phyloP scores from a whole-genome alignment of 2,797 vertebrate genomes.

The Catharus ustulatus region DNA sequence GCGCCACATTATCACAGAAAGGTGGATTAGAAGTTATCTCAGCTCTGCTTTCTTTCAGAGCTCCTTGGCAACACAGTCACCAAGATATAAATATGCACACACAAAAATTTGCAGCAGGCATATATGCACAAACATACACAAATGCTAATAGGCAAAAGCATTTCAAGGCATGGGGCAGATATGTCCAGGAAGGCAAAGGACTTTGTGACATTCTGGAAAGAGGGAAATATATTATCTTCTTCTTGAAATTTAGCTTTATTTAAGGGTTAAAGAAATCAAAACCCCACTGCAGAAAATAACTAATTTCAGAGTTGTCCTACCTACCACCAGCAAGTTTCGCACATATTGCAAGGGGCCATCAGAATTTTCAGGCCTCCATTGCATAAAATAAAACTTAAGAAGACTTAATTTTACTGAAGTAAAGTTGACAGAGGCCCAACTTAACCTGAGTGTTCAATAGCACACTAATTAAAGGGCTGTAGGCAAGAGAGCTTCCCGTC shows the following conservation, averaged over 20 bases:
- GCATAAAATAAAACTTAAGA: not conserved
- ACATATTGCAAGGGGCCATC: not conserved
- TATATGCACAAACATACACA: conserved; percentile 23
- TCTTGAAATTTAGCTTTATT: not conserved
- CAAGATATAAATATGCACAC: conserved; percentile 82
- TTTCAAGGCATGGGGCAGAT: conserved; percentile 20
- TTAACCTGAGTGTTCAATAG: not conserved
- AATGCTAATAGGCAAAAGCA: conserved; percentile 26
- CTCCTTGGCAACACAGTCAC: conserved; percentile 81
- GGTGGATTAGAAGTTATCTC: conserved; percentile 88
- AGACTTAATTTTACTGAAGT: not conserved
- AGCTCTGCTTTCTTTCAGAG: conserved; percentile 85
- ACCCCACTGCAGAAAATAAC: not conserved
- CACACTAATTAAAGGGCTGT: not conserved
- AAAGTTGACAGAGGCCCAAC: not conserved
- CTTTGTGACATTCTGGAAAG: not conserved
- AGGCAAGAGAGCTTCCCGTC: not conserved
- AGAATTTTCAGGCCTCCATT: not conserved
- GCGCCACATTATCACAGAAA: conserved; percentile 86
- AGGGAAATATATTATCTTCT: not conserved
- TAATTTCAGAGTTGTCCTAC: not conserved
- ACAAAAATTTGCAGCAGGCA: conserved; percentile 63
- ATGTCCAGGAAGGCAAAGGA: not conserved
- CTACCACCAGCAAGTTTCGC: not conserved
- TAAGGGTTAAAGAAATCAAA: not conserved